These are phyloP conservation scores for Neotoma lepida DNA, from an alignment of 2,113 vertebrate genomes.

Conservation along the genomic window DNA sequence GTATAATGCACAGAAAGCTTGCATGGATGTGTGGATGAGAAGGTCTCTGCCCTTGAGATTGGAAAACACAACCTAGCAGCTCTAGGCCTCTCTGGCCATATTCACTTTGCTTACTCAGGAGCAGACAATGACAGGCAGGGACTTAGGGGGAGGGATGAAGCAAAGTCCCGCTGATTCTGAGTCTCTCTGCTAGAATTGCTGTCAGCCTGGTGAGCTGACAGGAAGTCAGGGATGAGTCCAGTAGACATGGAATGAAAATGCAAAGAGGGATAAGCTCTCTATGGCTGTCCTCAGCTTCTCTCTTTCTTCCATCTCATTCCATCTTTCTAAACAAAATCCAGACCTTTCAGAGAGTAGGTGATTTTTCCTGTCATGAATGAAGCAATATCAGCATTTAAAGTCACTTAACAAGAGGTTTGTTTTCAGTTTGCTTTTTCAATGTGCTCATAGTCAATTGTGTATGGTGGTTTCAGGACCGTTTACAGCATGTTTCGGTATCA, in stretches of 20 bases:
- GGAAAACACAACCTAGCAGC: slow-evolving; percentile 79
- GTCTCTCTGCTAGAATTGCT: slow-evolving; percentile 83
- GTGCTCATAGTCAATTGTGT: slow-evolving; percentile 61
- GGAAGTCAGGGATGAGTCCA: slow-evolving; percentile 80
- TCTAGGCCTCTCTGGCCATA: slow-evolving; percentile 73
- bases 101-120: slow-evolving; percentile 86
- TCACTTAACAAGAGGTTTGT: slow-evolving; percentile 60
- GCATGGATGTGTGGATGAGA: slow-evolving; percentile 83
- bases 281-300: neutral
- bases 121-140: slow-evolving; percentile 85
- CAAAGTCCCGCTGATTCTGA: slow-evolving; percentile 82
- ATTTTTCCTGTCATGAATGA: slow-evolving; percentile 55
- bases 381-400: slow-evolving; percentile 60
- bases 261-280: slow-evolving; percentile 72
- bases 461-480: slow-evolving; percentile 71
- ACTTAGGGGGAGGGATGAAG: slow-evolving; percentile 82
- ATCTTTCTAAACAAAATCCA: slow-evolving; percentile 58
- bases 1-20: slow-evolving; percentile 81
- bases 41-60: slow-evolving; percentile 82
- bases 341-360: slow-evolving; percentile 64
- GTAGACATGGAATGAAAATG: slow-evolving; percentile 81
- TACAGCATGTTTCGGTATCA: slow-evolving; percentile 61
- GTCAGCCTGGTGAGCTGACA: slow-evolving; percentile 82
- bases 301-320: slow-evolving; percentile 11
- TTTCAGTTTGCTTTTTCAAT: slow-evolving; percentile 45